These are phyloP conservation scores for Conistra vaccinii DNA, from an alignment of 2,888 invertebrate genomes.

Conservation along the genomic window DNA sequence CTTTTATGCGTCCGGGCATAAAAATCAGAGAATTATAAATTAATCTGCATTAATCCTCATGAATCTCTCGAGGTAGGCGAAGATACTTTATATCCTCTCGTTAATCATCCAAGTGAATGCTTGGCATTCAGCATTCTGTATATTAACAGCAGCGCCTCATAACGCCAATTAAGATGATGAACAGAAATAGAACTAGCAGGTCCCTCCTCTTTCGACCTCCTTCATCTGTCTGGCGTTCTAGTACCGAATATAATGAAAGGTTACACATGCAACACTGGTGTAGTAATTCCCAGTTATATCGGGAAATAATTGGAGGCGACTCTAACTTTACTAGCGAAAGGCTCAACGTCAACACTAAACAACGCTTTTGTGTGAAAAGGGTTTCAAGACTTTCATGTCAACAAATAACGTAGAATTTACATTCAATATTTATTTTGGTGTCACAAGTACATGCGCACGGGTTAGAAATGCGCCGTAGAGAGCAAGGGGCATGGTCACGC, in stretches of 20 bases:
- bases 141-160: conserved; percentile 44
- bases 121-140: conserved; percentile 46
- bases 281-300: background rate
- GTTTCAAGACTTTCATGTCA: conserved; percentile 3
- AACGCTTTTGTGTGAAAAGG: background rate
- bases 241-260: conserved; percentile 19
- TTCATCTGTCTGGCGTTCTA: conserved; percentile 14
- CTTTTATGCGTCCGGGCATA: conserved; percentile 34
- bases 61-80: conserved; percentile 23
- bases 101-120: conserved; percentile 56
- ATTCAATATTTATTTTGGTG: conserved; percentile 40
- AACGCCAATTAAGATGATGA: conserved; percentile 61
- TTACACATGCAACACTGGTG: conserved; percentile 1
- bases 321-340: background rate
- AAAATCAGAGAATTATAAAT: conserved; percentile 52
- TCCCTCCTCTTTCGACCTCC: conserved; percentile 25
- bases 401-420: conserved; percentile 23
- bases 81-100: conserved; percentile 49
- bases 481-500: conserved; percentile 84
- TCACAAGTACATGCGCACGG: conserved; percentile 63
- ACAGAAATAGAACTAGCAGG: conserved; percentile 51
- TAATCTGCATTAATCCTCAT: conserved; percentile 49
- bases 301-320: background rate
- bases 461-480: conserved; percentile 71
- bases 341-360: background rate